Base-by-base conservation (phyloP, 1,140 invertebrate species). In the Drosophila equinoxialis region DNA sequence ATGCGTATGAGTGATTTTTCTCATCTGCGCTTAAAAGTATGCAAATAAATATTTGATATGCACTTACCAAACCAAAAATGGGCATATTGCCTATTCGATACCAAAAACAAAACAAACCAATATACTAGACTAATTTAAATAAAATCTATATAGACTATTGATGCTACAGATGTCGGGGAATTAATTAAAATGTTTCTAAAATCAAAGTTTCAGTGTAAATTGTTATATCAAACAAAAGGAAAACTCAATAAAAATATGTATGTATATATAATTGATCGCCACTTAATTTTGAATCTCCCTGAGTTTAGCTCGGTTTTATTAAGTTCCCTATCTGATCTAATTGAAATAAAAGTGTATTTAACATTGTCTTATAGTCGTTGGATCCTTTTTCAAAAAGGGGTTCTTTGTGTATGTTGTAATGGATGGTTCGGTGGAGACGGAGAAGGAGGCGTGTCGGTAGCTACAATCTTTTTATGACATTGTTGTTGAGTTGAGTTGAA, bases 1-100 rank as follows among this genome's bases (percentile, higher is more conserved):
- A 73, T 78, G 80, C 77, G 87, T 87, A 79, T 90, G 83, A 90
- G 87, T 90, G 87, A 90, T 90, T 90, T 79, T 85, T 74, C 80
- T 89, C 74, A 71, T 77, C 77, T 89, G 74, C 80, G 77, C 74
- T 83, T 73, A 74, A 81, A 90, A 90, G 87, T 90, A 90, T 90
- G 87, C 87, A 90, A 90, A 90, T 90, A 30, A 30, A 69, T 66
- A 75, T 63, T 60, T 42, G 30, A 51, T 51, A 51, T 51, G 45
- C 45, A 51, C 45, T 51, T 51, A 51, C 45, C 45, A 51, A 51
- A 51, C 14, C 20, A 23, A 51, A 51, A 51, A 11, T 11, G 17
- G 45, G 45, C 45, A 51, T 51, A 51, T 51, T 23, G 4, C 17
- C 45, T 51, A 7, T 23, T 51, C 11, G 11, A 39, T 3, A 10